Base-by-base conservation (phyloP, 2,888 invertebrate genomes). In the Epirrhoe alternata region DNA sequence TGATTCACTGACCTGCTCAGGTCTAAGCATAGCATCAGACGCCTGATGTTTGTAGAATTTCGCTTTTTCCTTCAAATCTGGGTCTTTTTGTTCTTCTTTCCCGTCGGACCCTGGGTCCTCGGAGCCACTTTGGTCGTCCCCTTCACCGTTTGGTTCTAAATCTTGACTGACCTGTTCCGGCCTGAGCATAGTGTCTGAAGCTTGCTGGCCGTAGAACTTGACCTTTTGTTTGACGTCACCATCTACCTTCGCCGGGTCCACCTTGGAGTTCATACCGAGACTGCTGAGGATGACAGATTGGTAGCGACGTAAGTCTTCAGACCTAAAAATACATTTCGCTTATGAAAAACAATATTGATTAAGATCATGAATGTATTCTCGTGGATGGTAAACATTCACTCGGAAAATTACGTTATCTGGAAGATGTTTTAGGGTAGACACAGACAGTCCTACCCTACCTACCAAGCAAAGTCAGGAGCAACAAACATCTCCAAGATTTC, bases 181-280 rank as follows among this genome's bases (percentile, higher is more conserved):
- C 55, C 96, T 95, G 35, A 97, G 92, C 81, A 96, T 95, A 68
- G 96, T 94, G 73, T 97, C 96, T 0, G 95, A 95, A 0, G 97
- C 97, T 86, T 97, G 97, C 77, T 96, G 95, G 5, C 97, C 97
- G 78, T 97, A 97, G 79, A 96, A 96, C 92, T 97, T 98, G 60
- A 97, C 94, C 82, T 96, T 96, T 76, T 95, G 95, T 77, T 96
- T 96, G 72, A 96, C 94, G 69, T 96, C 95, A 0, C 96, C 96
- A 74, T 97, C 96, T 1, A 97, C 96, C 70, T 95, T 95, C n/a
- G 96, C 94, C 0, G 96, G 96, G 79, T 97, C 96, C 50, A 95
- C 95, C 83, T 96, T 96, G 69, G 95, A 95, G 74, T 92, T 94
- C 76, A 97, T 94, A 67, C 97, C 97, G 66, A 97, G 94, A 80